Evolutionary conservation across 2,797 vertebrate genomes (phyloP), one percentile per base, ranked within the genome.

Genomic region (Manis pentadactyla): DNA sequence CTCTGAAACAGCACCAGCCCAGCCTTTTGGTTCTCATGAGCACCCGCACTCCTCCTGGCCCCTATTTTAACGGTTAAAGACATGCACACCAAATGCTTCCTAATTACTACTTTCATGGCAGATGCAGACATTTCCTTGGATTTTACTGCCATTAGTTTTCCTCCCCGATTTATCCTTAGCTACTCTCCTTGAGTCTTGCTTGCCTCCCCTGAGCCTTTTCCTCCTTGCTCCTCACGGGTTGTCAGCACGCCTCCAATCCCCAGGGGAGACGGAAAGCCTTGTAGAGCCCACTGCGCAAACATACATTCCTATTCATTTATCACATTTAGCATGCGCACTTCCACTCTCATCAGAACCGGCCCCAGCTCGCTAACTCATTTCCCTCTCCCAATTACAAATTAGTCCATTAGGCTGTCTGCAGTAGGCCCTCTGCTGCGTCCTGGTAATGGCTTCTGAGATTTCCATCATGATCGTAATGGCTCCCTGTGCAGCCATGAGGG

Each of bases 361-460:
- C 99, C 98, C 99, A 98, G 99, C 99, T 98, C 99, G 99, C 99
- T 99, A 99, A 99, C 99, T 99, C 99, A 99, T 99, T 99, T 99
- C 99, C 99, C 99, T 99, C 99, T 99, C 99, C 99, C 99, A 99
- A 99, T 99, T 99, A 99, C 99, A 99, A 99, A 99, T 99, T 99
- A 99, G 99, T 99, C 99, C 99, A 99, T 99, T 99, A 99, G 99
- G 99, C 99, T 99, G 99, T 99, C 99, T 99, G 99, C 99, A 99
- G 99, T 99, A 99, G 99, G 99, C 99, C 99, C 99, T 99, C 99
- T 98, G 99, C 99, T 99, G 99, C 99, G 99, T 99, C 99, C 99
- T 99, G 99, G 99, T 99, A 99, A 99, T 99, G 99, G 99, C 99
- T 99, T 99, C 99, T 99, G 99, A 99, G 99, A 99, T 99, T 99